These are phyloP conservation scores for Ameiurus melas DNA, from an alignment of 2,113 vertebrate species.

Conservation along the genomic window DNA sequence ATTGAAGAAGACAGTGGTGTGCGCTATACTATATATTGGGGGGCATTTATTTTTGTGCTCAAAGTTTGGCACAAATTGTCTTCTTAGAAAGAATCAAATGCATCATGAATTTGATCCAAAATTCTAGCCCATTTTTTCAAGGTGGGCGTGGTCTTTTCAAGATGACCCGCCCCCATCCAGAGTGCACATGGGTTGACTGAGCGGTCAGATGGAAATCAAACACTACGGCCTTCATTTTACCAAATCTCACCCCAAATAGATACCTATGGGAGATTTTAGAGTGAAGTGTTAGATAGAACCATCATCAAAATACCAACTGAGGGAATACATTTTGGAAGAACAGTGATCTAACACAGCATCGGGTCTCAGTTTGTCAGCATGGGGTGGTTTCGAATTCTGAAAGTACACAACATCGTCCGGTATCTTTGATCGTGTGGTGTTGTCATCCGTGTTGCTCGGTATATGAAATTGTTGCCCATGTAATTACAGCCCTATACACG, in stretches of 20 bases:
- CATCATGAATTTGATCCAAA: neutral
- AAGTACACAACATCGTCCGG: neutral
- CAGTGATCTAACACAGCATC: neutral
- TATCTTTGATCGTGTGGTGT: neutral
- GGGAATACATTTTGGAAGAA: neutral
- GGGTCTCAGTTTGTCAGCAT: neutral
- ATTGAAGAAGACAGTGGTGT: neutral
- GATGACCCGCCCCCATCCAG: neutral
- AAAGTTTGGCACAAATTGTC: neutral
- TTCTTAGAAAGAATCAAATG: neutral
- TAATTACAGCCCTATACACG: conserved; percentile 40
- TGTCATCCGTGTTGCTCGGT: conserved; percentile 15
- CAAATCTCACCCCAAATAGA: neutral
- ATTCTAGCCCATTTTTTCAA: neutral
- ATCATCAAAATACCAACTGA: neutral
- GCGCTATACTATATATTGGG: neutral
- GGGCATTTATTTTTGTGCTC: no score
- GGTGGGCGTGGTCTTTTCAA: neutral
- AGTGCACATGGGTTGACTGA: neutral
- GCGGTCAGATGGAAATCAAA: neutral
- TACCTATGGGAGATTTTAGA: neutral
- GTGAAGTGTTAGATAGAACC: neutral
- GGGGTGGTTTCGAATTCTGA: conserved; percentile 7
- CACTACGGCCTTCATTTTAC: neutral
- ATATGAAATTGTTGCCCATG: conserved; percentile 36